Conservation (phyloP, 2,888 invertebrate genomes). For the Polymixis flavicincta region DNA sequence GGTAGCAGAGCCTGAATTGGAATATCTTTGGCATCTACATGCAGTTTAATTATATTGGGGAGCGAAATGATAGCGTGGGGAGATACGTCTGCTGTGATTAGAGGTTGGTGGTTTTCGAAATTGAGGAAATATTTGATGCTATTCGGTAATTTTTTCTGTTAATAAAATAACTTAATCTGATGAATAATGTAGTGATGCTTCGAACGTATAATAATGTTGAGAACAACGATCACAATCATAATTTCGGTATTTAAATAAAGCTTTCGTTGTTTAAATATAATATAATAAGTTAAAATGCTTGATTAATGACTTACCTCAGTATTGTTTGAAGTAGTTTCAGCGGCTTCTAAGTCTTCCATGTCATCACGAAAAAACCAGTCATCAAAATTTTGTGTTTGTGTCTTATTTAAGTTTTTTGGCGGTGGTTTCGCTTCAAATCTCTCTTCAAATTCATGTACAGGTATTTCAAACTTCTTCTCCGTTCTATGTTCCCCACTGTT, state of each 20-base stretch:
- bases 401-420: slow-evolving; percentile 73
- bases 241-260: too few relatives aligned
- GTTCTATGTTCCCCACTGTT: slow-evolving; percentile 71
- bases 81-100: neutral
- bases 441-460: slow-evolving; percentile 91
- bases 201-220: neutral
- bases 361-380: slow-evolving; percentile 87
- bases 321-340: slow-evolving; percentile 78
- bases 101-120: neutral
- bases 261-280: too few relatives aligned
- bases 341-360: slow-evolving; percentile 83
- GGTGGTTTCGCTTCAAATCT: slow-evolving; percentile 90
- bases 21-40: slow-evolving; percentile 57
- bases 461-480: slow-evolving; percentile 82
- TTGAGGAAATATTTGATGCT: neutral
- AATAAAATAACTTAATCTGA: neutral
- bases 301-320: too few relatives aligned
- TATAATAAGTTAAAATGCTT: too few relatives aligned
- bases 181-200: neutral
- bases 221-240: too few relatives aligned
- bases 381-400: slow-evolving; percentile 75
- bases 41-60: slow-evolving; percentile 49
- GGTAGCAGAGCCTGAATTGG: slow-evolving; percentile 46
- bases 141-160: neutral
- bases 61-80: slow-evolving; percentile 9